These are phyloP conservation scores for Euura saliciscinereae DNA, from an alignment of 1,140 invertebrate species.

Conservation along the genomic window DNA sequence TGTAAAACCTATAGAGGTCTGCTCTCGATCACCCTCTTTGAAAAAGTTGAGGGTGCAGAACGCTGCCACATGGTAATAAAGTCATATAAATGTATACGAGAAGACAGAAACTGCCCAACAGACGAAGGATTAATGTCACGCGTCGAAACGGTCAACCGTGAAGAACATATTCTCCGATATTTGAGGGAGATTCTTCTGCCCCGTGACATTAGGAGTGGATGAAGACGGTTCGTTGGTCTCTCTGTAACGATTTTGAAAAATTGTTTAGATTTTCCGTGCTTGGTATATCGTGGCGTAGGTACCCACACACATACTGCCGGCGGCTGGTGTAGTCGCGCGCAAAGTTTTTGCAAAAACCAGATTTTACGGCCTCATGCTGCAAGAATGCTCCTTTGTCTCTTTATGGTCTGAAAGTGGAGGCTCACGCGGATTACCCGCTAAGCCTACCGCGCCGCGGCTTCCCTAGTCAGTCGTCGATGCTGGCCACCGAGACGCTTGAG, in stretches of 20 bases:
- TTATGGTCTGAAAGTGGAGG: slow-evolving; percentile 57
- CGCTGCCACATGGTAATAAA: slow-evolving; percentile 23
- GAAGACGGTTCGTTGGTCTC: no score
- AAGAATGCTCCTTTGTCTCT: slow-evolving; percentile 57
- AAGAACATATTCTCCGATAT: background rate
- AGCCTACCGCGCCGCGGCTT: slow-evolving; percentile 28
- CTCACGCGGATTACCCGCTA: slow-evolving; percentile 31
- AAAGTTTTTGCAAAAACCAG: slow-evolving; percentile 50
- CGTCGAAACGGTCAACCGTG: slow-evolving; percentile 17
- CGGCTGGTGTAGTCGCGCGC: background rate
- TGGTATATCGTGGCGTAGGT: no score
- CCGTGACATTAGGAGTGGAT: background rate
- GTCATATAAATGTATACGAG: background rate
- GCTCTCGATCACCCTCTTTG: slow-evolving; percentile 16
- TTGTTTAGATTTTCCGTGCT: no score
- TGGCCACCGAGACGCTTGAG: slow-evolving; percentile 27
- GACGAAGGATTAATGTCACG: slow-evolving; percentile 49
- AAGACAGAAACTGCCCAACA: slow-evolving; percentile 38
- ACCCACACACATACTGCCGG: background rate
- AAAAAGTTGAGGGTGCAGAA: slow-evolving; percentile 29
- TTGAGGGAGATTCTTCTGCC: background rate
- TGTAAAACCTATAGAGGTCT: slow-evolving; percentile 10
- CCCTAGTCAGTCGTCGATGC: background rate
- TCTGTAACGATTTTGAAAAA: no score
- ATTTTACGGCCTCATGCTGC: slow-evolving; percentile 51